phyloP scores from a whole-genome alignment of 2,113 vertebrate genomes.

The Collichthys lucidus region DNA sequence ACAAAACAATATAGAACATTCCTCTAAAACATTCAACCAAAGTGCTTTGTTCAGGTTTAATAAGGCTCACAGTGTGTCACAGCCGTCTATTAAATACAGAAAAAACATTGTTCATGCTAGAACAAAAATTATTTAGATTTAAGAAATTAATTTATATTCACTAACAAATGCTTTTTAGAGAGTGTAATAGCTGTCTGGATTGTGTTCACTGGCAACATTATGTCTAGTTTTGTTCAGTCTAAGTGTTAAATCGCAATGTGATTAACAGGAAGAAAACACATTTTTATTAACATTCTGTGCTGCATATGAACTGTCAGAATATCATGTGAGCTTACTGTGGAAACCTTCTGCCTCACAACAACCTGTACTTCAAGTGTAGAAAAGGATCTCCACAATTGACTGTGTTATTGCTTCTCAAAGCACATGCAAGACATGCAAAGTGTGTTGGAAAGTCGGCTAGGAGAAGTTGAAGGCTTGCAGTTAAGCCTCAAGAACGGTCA shows the following conservation, averaged over 20 bases:
- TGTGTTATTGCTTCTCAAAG: constrained; percentile 13
- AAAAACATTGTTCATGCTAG: too few relatives aligned
- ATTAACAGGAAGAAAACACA: not conserved
- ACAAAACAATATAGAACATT: not conserved
- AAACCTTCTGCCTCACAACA: not conserved
- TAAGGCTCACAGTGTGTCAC: not conserved
- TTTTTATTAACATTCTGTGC: too few relatives aligned
- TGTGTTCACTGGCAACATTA: too few relatives aligned
- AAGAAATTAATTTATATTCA: too few relatives aligned
- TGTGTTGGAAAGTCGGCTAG: constrained; percentile 2
- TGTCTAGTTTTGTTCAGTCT: too few relatives aligned
- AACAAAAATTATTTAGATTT: too few relatives aligned
- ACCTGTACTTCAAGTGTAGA: not conserved
- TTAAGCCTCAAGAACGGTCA: constrained; percentile 40
- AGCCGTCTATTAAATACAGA: too few relatives aligned
- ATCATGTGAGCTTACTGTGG: not conserved
- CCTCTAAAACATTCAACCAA: too few relatives aligned
- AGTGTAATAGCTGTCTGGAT: too few relatives aligned
- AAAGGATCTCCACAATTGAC: not conserved
- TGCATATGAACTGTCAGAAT: not conserved
- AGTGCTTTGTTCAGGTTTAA: not conserved
- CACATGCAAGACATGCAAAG: not conserved
- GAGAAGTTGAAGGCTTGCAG: constrained; percentile 33
- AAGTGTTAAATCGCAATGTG: too few relatives aligned
- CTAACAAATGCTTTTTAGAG: too few relatives aligned